These are phyloP conservation scores for Malurus cyaneus DNA, from an alignment of 2,113 vertebrate genomes.

Conservation along the genomic window DNA sequence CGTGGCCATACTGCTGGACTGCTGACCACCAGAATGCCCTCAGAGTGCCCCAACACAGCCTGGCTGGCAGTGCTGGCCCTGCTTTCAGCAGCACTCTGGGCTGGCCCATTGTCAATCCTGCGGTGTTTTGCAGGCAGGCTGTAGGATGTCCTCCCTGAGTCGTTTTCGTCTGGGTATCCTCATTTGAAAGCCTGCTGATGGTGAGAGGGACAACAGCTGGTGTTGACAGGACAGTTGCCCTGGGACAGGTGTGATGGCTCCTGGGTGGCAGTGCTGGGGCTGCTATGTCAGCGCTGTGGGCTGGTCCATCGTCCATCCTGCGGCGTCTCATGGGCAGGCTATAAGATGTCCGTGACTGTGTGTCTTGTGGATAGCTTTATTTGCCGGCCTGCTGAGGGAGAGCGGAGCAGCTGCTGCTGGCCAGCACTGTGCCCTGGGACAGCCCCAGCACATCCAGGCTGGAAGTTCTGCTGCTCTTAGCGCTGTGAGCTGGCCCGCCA, in stretches of 20 bases:
- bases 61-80: neutral
- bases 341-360: too few relatives aligned
- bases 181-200: neutral
- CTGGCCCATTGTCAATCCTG: neutral
- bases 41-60: rapidly evolving
- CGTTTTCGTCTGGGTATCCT: neutral
- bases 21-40: rapidly evolving
- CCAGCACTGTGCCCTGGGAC: too few relatives aligned
- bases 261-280: neutral
- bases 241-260: neutral
- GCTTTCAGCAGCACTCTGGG: neutral
- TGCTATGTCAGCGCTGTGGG: too few relatives aligned
- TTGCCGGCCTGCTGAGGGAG: too few relatives aligned
- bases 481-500: neutral
- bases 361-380: too few relatives aligned
- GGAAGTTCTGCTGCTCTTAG: neutral
- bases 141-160: rapidly evolving
- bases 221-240: too few relatives aligned
- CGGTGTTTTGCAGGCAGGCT: neutral
- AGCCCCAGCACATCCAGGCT: too few relatives aligned
- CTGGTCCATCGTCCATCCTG: too few relatives aligned
- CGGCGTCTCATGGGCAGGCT: too few relatives aligned
- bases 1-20: rapidly evolving
- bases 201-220: neutral
- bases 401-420: too few relatives aligned